A percentile compares a stretch with the other conserved stretches of the same genome.
Conservation (phyloP, 2,113 vertebrate genomes). For the Pyrgilauda ruficollis region DNA sequence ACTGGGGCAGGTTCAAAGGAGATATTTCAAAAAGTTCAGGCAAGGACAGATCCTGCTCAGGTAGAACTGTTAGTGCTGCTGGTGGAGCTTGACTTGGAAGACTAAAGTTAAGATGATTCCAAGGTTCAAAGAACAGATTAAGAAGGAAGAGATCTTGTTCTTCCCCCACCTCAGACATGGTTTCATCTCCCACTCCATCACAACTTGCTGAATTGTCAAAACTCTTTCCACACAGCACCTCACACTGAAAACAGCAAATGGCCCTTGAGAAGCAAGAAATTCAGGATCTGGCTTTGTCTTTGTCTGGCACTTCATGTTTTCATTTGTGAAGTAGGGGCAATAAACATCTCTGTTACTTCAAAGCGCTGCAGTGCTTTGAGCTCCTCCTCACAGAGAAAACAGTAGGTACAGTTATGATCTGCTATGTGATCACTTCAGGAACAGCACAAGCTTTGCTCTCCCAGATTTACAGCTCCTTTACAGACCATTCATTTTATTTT, state of each 20-base stretch:
- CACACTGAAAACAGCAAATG: neutral
- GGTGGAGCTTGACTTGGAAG: neutral
- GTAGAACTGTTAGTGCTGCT: neutral
- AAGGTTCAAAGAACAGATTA: neutral
- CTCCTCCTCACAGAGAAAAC: neutral
- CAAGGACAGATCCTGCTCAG: neutral
- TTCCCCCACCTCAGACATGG: neutral
- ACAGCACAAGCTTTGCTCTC: neutral
- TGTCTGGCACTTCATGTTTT: neutral
- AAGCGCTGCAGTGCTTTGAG: neutral
- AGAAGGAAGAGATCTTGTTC: neutral
- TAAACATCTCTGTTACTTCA: neutral
- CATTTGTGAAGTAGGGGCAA: neutral
- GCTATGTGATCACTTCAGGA: neutral
- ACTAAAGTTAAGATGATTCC: neutral
- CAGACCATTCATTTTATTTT: constrained; percentile 61
- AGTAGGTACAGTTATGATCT: neutral
- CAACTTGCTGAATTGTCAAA: neutral
- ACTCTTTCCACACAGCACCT: neutral
- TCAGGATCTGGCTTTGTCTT: neutral
- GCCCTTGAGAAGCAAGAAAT: neutral
- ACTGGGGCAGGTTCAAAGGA: neutral
- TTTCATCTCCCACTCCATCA: neutral
- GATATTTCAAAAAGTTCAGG: neutral
- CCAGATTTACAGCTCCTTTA: constrained; percentile 34